Evolutionary conservation across 2,797 vertebrate genomes (phyloP), one percentile per base, ranked within the genome.

Genomic region (Martes flavigula): DNA sequence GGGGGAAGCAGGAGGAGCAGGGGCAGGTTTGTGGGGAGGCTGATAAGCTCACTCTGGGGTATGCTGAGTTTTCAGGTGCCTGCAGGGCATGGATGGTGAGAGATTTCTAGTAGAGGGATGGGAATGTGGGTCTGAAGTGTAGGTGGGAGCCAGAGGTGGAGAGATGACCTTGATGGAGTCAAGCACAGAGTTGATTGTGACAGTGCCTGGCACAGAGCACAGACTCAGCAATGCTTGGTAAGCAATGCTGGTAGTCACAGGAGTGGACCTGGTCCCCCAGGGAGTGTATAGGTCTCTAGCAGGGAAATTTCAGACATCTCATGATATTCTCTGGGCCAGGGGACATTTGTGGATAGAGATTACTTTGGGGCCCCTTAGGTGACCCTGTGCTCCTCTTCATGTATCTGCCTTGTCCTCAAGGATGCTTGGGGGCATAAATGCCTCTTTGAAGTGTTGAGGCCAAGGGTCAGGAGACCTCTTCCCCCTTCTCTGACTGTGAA

Each of bases 21-120:
- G 77, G 46, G 48, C 18, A 38, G 72, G 35, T 83, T 70, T 40
- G 11, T 30, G 27, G 60, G 78, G 54, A 83, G n/a, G 73, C 68
- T 11, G 40, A 18, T 25, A 60, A 35, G 21, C 46, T 35, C 60
- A 1, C 18, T 30, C 13, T 25, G 54, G 68, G 32, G 14, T 86
- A 0, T 66, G 73, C 21, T 56, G 81, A 78, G 54, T 70, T 77
- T 87, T 87, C 56, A 60, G 17, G 12, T 46, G 60, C 32, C 64
- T 23, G 27, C 0, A 0, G 48, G 35, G n/a, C 27, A 5, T 0
- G 0, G 60, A 77, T 79, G 46, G 43, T 0, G 9, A 51, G 51
- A 6, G 51, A 6, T 88, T 87, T 91, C 58, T 25, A 43, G 87
- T 1, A 51, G 83, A 38, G 43, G 68, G 72, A 56, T 40, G 40